phyloP scores from a whole-genome alignment of 1,140 invertebrate genomes.

The Heliconius hermathena region DNA sequence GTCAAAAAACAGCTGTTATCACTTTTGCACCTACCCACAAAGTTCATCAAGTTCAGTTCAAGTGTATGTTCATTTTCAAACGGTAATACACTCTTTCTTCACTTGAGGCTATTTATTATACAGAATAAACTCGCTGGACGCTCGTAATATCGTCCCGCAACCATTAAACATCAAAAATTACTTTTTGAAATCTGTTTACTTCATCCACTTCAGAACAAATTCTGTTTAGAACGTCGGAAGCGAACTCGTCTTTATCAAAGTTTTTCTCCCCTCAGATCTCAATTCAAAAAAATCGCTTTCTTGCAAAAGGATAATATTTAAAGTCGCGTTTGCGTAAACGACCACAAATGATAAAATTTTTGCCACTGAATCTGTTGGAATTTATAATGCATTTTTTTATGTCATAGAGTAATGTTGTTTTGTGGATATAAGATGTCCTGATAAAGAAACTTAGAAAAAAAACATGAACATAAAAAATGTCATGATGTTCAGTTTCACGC shows the following conservation, averaged over 20 bases:
- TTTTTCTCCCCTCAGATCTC: constrained; percentile 54
- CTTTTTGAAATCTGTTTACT: constrained; percentile 31
- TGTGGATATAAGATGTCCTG: not conserved
- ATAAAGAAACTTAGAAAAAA: not conserved
- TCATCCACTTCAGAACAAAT: too few relatives aligned
- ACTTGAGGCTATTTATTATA: constrained; percentile 6
- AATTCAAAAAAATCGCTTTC: constrained; percentile 60
- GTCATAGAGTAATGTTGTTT: not conserved
- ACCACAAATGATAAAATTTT: constrained; percentile 55
- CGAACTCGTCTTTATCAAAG: constrained; percentile 47
- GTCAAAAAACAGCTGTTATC: too few relatives aligned
- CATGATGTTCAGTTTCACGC: too few relatives aligned
- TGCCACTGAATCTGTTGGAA: constrained; percentile 58
- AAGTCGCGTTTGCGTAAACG: constrained; percentile 52
- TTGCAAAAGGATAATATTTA: constrained; percentile 57
- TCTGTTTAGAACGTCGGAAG: constrained; percentile 22
- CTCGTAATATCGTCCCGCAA: too few relatives aligned
- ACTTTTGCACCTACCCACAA: too few relatives aligned
- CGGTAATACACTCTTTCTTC: not conserved
- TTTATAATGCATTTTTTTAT: constrained; percentile 50
- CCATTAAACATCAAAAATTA: constrained; percentile 34
- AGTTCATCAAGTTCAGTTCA: too few relatives aligned
- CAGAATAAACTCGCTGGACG: constrained; percentile 52
- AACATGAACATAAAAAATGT: too few relatives aligned
- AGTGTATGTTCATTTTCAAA: not conserved